A percentile compares a stretch with the other conserved stretches of the same genome.
Conservation (phyloP, 2,113 vertebrate species). For the Electrona antarctica region DNA sequence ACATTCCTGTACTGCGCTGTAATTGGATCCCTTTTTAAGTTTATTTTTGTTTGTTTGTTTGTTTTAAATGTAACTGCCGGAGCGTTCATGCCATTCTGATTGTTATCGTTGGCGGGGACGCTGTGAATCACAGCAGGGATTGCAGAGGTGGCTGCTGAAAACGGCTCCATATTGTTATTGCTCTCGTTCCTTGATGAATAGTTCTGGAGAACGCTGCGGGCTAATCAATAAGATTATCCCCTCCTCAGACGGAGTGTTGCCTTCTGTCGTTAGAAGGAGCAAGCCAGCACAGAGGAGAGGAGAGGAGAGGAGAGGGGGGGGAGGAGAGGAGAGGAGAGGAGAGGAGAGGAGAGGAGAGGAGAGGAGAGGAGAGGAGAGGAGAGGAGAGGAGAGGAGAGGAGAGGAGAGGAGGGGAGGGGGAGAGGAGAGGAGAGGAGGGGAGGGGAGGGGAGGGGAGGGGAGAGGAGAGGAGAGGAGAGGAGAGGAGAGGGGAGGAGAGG, state of each 20-base stretch:
- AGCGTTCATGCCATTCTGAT: background rate
- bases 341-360: too few species aligned
- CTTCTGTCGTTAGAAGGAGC: constrained; percentile 23
- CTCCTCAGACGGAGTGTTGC: background rate
- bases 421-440: too few species aligned
- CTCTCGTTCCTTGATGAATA: constrained; percentile 11
- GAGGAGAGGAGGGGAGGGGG: too few species aligned
- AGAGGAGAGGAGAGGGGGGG: background rate
- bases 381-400: too few species aligned
- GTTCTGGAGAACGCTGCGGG: constrained; percentile 11
- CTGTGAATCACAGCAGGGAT: constrained; percentile 1
- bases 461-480: too few species aligned
- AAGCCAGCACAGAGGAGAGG: constrained; percentile 19
- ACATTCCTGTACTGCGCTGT: constrained; percentile 13
- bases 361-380: too few species aligned
- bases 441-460: too few species aligned
- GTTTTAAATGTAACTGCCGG: constrained; percentile 9
- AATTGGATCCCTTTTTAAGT: constrained; percentile 41
- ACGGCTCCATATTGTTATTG: constrained; percentile 12
- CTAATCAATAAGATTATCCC: constrained; percentile 40
- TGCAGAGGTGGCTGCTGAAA: constrained; percentile 16
- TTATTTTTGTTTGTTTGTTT: constrained; percentile 4
- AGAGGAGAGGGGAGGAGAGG: too few species aligned
- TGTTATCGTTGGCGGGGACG: background rate
- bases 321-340: constrained; percentile 22